phyloP scores from a whole-genome alignment of 2,113 vertebrate genomes.

The Tonatia bakeri region DNA sequence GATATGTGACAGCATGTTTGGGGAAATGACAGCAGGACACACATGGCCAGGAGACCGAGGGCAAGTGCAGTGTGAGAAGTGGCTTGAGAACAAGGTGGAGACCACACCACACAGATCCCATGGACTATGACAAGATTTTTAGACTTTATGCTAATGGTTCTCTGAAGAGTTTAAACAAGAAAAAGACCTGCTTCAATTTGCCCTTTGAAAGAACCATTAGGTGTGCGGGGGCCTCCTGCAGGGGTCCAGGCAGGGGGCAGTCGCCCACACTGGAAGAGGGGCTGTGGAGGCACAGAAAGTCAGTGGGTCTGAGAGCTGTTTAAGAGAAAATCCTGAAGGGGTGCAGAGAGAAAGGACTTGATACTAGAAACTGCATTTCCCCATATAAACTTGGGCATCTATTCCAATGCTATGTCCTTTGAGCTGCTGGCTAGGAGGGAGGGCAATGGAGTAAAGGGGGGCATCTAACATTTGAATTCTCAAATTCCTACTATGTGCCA shows the following conservation, averaged over 20 bases:
- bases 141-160: not conserved
- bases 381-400: not conserved
- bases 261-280: not conserved
- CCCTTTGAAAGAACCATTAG: not conserved
- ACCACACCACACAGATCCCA: not conserved
- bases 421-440: not conserved
- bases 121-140: not conserved
- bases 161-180: not conserved
- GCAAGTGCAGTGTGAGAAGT: not conserved
- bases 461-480: not conserved
- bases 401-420: not conserved
- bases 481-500: not conserved
- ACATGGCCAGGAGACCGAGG: not conserved
- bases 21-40: not conserved
- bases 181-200: not conserved
- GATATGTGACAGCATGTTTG: not conserved
- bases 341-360: not conserved
- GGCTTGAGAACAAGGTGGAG: not conserved
- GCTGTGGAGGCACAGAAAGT: not conserved
- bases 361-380: not conserved
- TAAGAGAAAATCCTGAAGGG: not conserved
- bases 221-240: not conserved
- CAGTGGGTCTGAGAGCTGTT: not conserved
- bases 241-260: not conserved
- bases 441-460: not conserved